Evolutionary conservation across 2,797 vertebrate species (phyloP).

Genomic region (Apodemus agrarius): DNA sequence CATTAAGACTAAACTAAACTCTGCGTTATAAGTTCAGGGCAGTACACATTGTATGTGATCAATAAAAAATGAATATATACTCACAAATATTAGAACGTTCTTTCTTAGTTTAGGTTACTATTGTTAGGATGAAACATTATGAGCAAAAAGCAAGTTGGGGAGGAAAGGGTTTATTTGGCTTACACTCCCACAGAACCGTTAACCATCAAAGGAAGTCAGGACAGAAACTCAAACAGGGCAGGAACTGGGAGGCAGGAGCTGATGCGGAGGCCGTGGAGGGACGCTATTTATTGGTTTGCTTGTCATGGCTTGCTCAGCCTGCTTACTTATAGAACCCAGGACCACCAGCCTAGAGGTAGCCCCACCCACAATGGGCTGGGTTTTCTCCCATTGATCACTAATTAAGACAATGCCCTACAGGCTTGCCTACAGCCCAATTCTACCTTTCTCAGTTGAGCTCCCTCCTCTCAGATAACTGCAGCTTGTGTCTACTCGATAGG

Average conservation of each 20-base stretch:
- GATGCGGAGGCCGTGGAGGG: background rate
- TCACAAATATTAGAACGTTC: background rate
- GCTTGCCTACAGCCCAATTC: background rate
- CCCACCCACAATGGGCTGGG: background rate
- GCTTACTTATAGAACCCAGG: background rate
- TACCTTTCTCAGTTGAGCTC: background rate
- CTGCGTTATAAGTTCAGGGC: background rate
- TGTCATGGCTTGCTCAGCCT: background rate
- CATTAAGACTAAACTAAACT: background rate
- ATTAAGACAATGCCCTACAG: background rate
- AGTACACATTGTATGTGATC: background rate
- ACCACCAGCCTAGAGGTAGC: background rate
- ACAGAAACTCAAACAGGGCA: background rate
- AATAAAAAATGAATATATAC: background rate
- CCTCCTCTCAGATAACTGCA: background rate
- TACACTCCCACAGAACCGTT: background rate
- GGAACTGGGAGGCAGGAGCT: too few relatives aligned
- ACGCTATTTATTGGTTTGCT: background rate
- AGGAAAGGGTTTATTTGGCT: background rate
- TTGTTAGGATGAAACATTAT: background rate
- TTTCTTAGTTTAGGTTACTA: background rate
- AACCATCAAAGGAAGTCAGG: background rate
- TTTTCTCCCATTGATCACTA: background rate
- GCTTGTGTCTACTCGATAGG: background rate
- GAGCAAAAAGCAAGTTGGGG: background rate